Evolutionary conservation across 1,140 invertebrate genomes (phyloP), one percentile per base, ranked within the genome.

Genomic region (Diplogasteroides magnus): DNA sequence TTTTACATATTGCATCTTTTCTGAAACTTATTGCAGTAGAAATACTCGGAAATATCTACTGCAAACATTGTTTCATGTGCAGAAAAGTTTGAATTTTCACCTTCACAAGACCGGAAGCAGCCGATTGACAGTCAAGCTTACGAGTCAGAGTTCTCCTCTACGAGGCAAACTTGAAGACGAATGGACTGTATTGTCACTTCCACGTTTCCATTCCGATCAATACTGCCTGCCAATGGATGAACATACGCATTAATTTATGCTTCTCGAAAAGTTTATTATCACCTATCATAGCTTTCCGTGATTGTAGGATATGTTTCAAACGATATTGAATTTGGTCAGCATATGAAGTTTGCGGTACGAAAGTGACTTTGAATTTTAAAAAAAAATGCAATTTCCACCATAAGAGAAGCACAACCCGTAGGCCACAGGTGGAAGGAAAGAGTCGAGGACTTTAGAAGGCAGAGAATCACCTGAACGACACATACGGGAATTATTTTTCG

Each of bases 361-460:
- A n/a, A n/a, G n/a, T n/a, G n/a, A n/a, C n/a, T n/a, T n/a, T n/a
- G n/a, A n/a, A n/a, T n/a, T n/a, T n/a, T n/a, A n/a, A n/a, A n/a
- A n/a, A n/a, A n/a, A n/a, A n/a, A n/a, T n/a, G n/a, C n/a, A 28
- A 11, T 15, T 26, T 19, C 31, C 29, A 71, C 70, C 28, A 59
- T 62, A 3, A 82, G 60, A 56, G 55, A 61, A n/a, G 78, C 77
- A 61, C 65, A 67, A 57, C 80, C 78, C 23, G 72, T 81, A 15
- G 31, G 59, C 78, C 78, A 80, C 25, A 69, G 68, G n/a, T 68
- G 48, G 32, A 80, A 78, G 13, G 69, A 65, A 31, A 80, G 65
- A 59, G 71, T 67, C 11, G 71, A 64, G 59, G 68, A 62, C 25
- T 77, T 62, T 25, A 78, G 23, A 23, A 57, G 58, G 69, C 78